Evolutionary conservation across 2,797 vertebrate species (phyloP).

Genomic region (Apogon hyalosoma): DNA sequence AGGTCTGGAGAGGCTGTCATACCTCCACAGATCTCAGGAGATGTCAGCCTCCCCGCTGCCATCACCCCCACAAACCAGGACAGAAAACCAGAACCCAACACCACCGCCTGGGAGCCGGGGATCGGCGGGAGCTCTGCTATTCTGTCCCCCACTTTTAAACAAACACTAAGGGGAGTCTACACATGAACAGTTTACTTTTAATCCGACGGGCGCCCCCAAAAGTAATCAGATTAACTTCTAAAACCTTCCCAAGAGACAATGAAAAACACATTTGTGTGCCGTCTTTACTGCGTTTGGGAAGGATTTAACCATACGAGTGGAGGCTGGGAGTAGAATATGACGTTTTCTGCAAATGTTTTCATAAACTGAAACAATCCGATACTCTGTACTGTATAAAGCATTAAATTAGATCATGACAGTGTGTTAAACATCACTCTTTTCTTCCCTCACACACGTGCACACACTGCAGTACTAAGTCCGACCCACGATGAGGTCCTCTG

Average conservation of each 20-base stretch:
- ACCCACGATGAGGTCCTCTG: neutral
- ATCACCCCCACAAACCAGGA: constrained; percentile 30
- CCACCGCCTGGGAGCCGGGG: constrained; percentile 22
- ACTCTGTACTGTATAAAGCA: constrained; percentile 3
- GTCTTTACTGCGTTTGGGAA: constrained; percentile 20
- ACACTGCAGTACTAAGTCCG: neutral
- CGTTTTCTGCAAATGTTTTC: constrained; percentile 32
- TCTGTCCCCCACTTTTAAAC: constrained; percentile 59
- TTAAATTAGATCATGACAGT: constrained; percentile 29
- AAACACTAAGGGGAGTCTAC: constrained; percentile 63
- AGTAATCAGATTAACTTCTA: constrained; percentile 70
- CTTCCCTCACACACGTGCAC: constrained; percentile 6
- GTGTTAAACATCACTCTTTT: constrained; percentile 1
- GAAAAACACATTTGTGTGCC: constrained; percentile 49
- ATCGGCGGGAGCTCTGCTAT: constrained; percentile 28
- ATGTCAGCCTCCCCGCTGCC: neutral
- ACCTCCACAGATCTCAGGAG: constrained; percentile 12
- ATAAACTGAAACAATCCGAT: constrained; percentile 25
- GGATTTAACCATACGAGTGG: neutral
- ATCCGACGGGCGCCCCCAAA: constrained; percentile 55
- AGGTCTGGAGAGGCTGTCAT: neutral
- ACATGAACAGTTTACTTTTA: constrained; percentile 63
- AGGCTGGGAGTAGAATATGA: neutral
- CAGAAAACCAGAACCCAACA: constrained; percentile 54
- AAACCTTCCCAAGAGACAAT: constrained; percentile 52